These are phyloP conservation scores for Drosophila pseudotakahashii DNA, from an alignment of 2,888 invertebrate genomes.

Conservation along the genomic window DNA sequence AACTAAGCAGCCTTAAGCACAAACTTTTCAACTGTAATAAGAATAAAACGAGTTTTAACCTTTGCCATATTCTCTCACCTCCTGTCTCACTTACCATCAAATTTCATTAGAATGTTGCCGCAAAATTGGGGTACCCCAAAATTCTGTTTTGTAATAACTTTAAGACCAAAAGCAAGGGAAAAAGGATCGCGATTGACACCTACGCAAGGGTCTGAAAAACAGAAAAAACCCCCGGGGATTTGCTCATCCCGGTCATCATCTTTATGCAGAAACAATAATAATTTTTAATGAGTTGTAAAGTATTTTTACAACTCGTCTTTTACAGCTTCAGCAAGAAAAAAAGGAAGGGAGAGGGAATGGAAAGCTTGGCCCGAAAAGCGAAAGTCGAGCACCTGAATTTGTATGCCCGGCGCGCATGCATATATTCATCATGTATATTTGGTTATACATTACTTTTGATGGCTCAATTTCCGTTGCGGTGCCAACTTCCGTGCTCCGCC, in stretches of 20 bases:
- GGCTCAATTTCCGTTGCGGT: constrained; percentile 74
- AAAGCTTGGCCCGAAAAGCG: constrained; percentile 14
- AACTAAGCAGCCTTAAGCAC: constrained; percentile 26
- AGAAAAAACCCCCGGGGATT: background rate
- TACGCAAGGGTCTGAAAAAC: constrained; percentile 17
- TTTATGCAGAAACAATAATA: constrained; percentile 57
- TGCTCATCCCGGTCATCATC: constrained; percentile 17
- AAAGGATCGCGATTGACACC: constrained; percentile 53
- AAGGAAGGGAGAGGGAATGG: background rate
- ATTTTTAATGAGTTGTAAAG: constrained; percentile 74
- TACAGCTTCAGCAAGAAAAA: constrained; percentile 11
- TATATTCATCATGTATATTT: constrained; percentile 30
- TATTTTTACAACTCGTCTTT: constrained; percentile 39
- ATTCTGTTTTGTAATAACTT: constrained; percentile 46
- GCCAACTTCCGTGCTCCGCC: constrained; percentile 66
- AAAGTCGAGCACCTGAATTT: constrained; percentile 50
- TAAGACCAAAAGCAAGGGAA: constrained; percentile 22
- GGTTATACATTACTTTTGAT: constrained; percentile 57
- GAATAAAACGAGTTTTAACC: constrained; percentile 47
- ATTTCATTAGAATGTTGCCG: constrained; percentile 34
- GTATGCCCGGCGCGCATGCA: constrained; percentile 7
- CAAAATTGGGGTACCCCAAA: constrained; percentile 44
- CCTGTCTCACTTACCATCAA: constrained; percentile 5
- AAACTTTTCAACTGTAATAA: constrained; percentile 49
- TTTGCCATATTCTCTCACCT: constrained; percentile 22